Base-by-base conservation (phyloP, 2,113 vertebrate genomes). In the Redunca redunca region DNA sequence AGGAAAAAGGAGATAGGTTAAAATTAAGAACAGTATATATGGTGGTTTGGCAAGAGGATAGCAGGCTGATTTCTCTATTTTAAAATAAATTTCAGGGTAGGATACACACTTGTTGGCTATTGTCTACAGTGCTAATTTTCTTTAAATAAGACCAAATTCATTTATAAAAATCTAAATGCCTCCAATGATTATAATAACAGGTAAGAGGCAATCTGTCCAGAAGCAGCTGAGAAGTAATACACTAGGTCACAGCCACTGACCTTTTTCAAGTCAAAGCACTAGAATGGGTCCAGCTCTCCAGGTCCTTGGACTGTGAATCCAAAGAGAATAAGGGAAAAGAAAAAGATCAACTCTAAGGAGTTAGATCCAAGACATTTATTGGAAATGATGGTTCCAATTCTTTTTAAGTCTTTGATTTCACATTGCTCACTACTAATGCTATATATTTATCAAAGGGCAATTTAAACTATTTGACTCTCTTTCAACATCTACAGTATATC, bases 81-180 rank as follows among this genome's bases (percentile, higher is more conserved):
- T 55, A 64, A 81, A 94, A 60, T 33, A 95, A 82, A 81, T 83
- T 87, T 86, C 30, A 90, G 17, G 40, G 21, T 58, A 58, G 23
- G 43, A 95, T 77, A 96, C 14, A 82, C 15, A 94, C 33, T 86
- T 87, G 21, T 52, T 90, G 8, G 80, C 21, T 96, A 43, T 19
- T 90, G n/a, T 55, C 85, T 33, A 91, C 40, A 82, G 30, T 40
- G 43, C 17, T 88, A 30, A 78, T 71, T 82, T 82, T 92, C 60
- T 89, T 93, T 89, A 95, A 96, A 81, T 84, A 82, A 91, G 7
- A 90, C 40, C 16, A 89, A 96, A 93, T 40, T 77, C 53, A 43
- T 53, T 95, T 55, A 43, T 53, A 94, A 77, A 93, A 83, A 30
- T 78, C 88, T 91, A 77, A 90, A 57, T 85, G 25, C n/a, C n/a